Percentiles rank a stretch among this genome's conserved stretches.
phyloP scores from a whole-genome alignment of 2,888 invertebrate species.

The Thyatira batis region DNA sequence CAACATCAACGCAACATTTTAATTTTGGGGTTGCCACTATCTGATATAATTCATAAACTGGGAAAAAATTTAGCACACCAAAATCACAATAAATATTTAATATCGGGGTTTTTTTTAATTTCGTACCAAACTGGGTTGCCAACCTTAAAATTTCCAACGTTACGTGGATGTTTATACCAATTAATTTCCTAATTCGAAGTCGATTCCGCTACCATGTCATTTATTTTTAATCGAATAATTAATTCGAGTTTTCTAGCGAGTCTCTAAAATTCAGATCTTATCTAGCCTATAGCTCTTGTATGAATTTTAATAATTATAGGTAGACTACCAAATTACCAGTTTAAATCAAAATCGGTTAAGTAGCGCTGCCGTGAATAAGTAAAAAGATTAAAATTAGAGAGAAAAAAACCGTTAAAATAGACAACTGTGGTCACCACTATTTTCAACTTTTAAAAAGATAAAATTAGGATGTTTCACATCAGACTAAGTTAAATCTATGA shows the following conservation, averaged over 20 bases:
- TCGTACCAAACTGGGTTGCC: no score
- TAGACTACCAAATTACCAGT: background rate
- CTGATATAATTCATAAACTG: background rate
- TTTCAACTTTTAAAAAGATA: no score
- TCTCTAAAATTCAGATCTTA: background rate
- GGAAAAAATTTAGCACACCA: background rate
- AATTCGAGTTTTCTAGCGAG: slow-evolving; percentile 21
- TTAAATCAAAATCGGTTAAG: background rate
- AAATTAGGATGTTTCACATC: no score
- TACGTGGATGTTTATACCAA: slow-evolving; percentile 5
- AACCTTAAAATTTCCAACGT: background rate
- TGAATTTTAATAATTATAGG: background rate
- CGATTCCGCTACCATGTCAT: slow-evolving; percentile 13
- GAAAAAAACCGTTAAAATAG: no score
- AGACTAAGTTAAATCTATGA: no score
- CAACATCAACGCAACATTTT: slow-evolving; percentile 8
- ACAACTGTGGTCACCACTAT: no score
- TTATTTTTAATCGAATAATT: slow-evolving; percentile 9
- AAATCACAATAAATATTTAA: no score
- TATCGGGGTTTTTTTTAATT: no score
- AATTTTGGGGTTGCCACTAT: background rate
- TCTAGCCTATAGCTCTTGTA: background rate
- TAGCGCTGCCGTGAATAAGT: background rate
- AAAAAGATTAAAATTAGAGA: no score
- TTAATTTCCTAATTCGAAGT: slow-evolving; percentile 9